Evolutionary conservation across 2,888 invertebrate species (phyloP), one percentile per base, ranked within the genome.

Genomic region (Parelbella ahira): DNA sequence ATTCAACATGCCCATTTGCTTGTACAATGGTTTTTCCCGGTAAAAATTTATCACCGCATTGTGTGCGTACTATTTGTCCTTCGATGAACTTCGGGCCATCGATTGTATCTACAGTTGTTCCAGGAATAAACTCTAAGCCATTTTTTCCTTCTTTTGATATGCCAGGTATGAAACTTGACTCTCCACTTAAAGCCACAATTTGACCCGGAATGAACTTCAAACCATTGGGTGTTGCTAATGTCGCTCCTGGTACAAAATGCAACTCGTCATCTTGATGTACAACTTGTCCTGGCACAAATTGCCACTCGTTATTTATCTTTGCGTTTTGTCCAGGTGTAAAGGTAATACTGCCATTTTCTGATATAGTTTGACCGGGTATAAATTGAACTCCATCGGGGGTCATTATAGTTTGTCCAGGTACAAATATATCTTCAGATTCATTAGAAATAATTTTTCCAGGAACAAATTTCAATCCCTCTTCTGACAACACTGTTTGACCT

Each of bases 271-370:
- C 89, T 55, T 90, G 89, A 51, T 87, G 82, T 30, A 90, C 56
- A 12, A 86, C 86, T 66, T 92, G 92, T 0, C 92, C 92, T 1
- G 91, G 91, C 13, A 92, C 79, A 53, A 92, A 92, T 52, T 91
- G 90, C 90, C 90, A 91, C 44, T 88, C 89, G 41, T 84, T 75
- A 32, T 83, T 76, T 23, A 86, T 74, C 36, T 80, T 79, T 1
- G 90, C 74, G 50, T 90, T 90, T 66, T 91, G 91, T 7, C 92
- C 93, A 0, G 92, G 90, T 4, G 91, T 89, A 54, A 92, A 92
- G 47, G 80, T 88, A 19, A 81, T 75, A 19, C 81, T 86, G 38
- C 71, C 73, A 6, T 74, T 81, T 34, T 89, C 78, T 32, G 83
- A 76, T 6, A 89, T 82, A 51, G 89, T 91, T 68, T 91, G 91